Percentiles rank a stretch among this genome's conserved stretches.
phyloP scores from a whole-genome alignment of 2,888 invertebrate genomes.

The Lymantria dispar region DNA sequence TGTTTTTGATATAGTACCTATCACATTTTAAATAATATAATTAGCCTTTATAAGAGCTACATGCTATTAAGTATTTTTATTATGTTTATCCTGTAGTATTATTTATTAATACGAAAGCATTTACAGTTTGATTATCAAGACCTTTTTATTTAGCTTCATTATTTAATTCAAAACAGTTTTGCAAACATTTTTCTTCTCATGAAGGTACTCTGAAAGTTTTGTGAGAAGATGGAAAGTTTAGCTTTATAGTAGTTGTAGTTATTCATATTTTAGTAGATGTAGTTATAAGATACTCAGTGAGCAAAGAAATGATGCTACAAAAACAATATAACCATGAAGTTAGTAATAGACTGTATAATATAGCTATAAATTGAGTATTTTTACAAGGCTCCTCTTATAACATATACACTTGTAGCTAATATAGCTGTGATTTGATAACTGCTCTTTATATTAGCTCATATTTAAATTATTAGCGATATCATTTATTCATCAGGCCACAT shows the following conservation, averaged over 20 bases:
- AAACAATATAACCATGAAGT: conserved; percentile 48
- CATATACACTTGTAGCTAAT: conserved; percentile 53
- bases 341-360: conserved; percentile 55
- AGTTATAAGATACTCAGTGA: conserved; percentile 65
- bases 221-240: conserved; percentile 76
- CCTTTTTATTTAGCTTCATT: conserved; percentile 66
- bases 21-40: conserved; percentile 13
- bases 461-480: conserved; percentile 39
- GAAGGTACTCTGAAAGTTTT: conserved; percentile 78
- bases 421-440: conserved; percentile 48
- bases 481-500: conserved; percentile 45
- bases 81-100: conserved; percentile 66
- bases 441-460: conserved; percentile 54
- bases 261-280: conserved; percentile 69
- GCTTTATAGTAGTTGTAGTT: conserved; percentile 74
- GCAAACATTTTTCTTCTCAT: conserved; percentile 83
- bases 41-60: conserved; percentile 56
- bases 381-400: conserved; percentile 59
- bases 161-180: conserved; percentile 72
- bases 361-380: conserved; percentile 53
- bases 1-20: conserved; percentile 21
- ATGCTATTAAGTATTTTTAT: conserved; percentile 51
- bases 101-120: conserved; percentile 52
- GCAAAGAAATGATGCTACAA: conserved; percentile 56
- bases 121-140: conserved; percentile 48